Percentiles rank a stretch among this genome's conserved stretches.
Evolutionary conservation across 2,888 invertebrate species (phyloP).

Genomic region (Priocnemis perturbator): DNA sequence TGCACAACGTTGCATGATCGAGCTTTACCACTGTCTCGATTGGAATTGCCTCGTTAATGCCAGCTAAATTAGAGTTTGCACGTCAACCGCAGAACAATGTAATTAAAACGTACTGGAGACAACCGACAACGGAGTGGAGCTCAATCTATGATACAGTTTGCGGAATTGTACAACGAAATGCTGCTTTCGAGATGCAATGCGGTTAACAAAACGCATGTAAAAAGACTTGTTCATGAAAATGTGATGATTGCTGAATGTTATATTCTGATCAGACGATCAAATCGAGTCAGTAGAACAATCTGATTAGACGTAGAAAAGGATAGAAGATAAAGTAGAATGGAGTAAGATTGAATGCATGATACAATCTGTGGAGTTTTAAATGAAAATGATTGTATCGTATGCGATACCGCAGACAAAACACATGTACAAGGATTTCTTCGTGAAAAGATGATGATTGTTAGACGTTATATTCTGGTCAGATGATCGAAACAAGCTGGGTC

Average conservation of each 20-base stretch:
- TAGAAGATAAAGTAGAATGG: too few species aligned
- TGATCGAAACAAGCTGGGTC: not conserved
- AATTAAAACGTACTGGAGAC: slow-evolving; percentile 39
- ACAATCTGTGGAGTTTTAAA: too few species aligned
- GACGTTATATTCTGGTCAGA: not conserved
- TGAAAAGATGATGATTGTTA: too few species aligned
- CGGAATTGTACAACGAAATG: not conserved
- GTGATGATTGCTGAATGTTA: not conserved
- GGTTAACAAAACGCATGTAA: too few species aligned
- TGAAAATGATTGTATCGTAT: too few species aligned
- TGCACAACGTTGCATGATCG: slow-evolving; percentile 23
- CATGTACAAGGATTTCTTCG: too few species aligned
- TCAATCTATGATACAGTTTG: too few species aligned
- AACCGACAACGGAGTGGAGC: not conserved
- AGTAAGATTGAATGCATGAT: too few species aligned
- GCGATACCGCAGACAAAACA: too few species aligned
- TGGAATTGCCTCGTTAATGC: slow-evolving; percentile 34
- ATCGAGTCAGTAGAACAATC: not conserved
- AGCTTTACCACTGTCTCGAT: slow-evolving; percentile 15
- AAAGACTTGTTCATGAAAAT: too few species aligned
- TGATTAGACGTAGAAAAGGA: not conserved
- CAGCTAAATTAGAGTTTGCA: slow-evolving; percentile 34
- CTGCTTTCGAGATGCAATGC: not conserved
- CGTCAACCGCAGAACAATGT: slow-evolving; percentile 29
- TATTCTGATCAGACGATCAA: not conserved